These are phyloP conservation scores for Cyprinodon diabolis DNA, from an alignment of 2,797 vertebrate genomes.

Conservation along the genomic window DNA sequence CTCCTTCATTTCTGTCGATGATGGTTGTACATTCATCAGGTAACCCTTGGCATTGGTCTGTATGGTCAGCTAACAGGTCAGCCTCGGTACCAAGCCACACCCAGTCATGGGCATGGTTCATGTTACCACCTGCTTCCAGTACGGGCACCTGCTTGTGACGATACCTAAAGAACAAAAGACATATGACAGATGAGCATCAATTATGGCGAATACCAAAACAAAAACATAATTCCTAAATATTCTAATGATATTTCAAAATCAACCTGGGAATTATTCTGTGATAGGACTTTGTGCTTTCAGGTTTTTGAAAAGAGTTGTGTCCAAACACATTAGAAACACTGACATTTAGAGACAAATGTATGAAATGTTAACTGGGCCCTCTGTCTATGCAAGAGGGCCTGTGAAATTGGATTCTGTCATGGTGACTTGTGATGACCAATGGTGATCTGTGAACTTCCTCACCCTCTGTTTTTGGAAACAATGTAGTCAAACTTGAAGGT, in stretches of 20 bases:
- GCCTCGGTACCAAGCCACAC: conserved; percentile 95
- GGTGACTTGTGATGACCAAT: too few relatives aligned
- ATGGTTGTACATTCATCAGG: conserved; percentile 90
- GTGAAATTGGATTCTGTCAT: too few relatives aligned
- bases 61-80: conserved; percentile 87
- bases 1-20: conserved; percentile 87
- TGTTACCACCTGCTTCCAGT: conserved; percentile 89
- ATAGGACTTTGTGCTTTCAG: background rate
- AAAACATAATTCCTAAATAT: background rate
- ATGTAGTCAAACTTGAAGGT: too few relatives aligned
- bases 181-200: background rate
- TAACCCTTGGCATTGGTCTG: conserved; percentile 84
- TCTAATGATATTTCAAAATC: background rate
- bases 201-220: background rate
- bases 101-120: conserved; percentile 98
- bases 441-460: too few relatives aligned
- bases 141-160: conserved; percentile 94
- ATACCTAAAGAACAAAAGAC: conserved; percentile 72
- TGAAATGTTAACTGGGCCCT: too few relatives aligned
- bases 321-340: background rate
- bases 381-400: too few relatives aligned
- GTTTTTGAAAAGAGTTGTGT: background rate
- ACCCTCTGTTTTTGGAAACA: too few relatives aligned
- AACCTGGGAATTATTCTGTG: background rate
- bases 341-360: too few relatives aligned